Base-by-base conservation (phyloP, 2,113 vertebrate species). In the Pollimyrus isidori region DNA sequence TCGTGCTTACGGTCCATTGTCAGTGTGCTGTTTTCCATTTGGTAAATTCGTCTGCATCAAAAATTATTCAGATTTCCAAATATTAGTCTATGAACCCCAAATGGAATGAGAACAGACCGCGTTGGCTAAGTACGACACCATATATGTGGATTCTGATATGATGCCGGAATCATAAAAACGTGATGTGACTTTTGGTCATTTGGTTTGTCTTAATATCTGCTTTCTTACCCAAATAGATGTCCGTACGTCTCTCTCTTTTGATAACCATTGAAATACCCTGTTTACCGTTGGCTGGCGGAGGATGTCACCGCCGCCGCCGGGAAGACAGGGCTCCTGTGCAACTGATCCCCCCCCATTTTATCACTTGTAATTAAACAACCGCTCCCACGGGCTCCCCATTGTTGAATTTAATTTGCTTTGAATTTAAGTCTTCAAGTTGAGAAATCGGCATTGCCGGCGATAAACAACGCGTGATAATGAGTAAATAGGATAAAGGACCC, bases 361-460 rank as follows among this genome's bases (percentile, higher is more conserved):
- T 91, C 80, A 90, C 56, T 87, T 90, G 88, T 90, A 90, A 91
- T 91, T 90, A 91, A 90, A 91, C 76, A 89, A 56, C 73, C 76
- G 48, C 89, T 83, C 83, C 86, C 88, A 89, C 56, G 35, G 65
- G 89, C 88, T 45, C 50, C 88, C 90, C 88, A 87, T 88, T 90
- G 90, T 88, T 89, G 86, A 80, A 91, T 91, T 90, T 89, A 90
- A 91, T 91, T 91, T 90, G 86, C 88, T 89, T 62, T 50, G 62
- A 91, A 89, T 91, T 87, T 88, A 87, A 90, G 91, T 89, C 86
- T 90, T 82, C 65, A 19, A 89, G 88, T 42, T 69, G 35, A 46
- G 88, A 80, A 91, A 90, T 88, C 80, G 87, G 86, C 89, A 21
- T 83, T 87, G 45, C 89, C 62, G 85, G 88, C 58, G 88, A 91